Conservation (phyloP, 2,113 vertebrate genomes). For the Gobio gobio region DNA sequence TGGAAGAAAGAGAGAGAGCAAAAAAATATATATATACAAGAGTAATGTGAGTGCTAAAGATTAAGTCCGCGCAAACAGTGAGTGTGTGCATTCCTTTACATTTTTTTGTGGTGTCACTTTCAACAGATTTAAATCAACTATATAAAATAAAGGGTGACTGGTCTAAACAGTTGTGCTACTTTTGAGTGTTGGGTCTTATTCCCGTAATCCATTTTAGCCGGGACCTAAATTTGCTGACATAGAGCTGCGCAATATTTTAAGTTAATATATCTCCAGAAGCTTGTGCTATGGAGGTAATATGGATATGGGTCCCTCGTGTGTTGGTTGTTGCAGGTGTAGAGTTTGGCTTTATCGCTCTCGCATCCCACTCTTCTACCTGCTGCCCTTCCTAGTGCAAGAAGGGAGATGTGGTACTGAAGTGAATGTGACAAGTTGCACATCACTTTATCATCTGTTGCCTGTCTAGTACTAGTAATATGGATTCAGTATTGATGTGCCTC, state of each 20-base stretch:
- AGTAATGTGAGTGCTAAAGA: conserved; percentile 3
- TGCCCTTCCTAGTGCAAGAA: no score
- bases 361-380: no score
- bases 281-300: no score
- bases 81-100: neutral
- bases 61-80: neutral
- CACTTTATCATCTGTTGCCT: no score
- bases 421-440: no score
- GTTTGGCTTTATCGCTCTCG: no score
- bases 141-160: neutral
- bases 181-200: neutral
- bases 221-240: neutral
- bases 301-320: no score
- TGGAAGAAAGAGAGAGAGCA: conserved; percentile 6
- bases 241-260: neutral
- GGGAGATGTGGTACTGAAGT: no score
- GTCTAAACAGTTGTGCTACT: neutral
- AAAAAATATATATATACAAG: no score
- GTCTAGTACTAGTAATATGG: no score
- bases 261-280: neutral
- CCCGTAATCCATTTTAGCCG: neutral
- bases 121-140: neutral
- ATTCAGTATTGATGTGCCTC: no score
- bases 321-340: no score
- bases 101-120: neutral